A percentile compares a stretch with the other conserved stretches of the same genome.
These are phyloP conservation scores for Cettia cetti DNA, from an alignment of 2,113 vertebrate genomes.

Conservation along the genomic window DNA sequence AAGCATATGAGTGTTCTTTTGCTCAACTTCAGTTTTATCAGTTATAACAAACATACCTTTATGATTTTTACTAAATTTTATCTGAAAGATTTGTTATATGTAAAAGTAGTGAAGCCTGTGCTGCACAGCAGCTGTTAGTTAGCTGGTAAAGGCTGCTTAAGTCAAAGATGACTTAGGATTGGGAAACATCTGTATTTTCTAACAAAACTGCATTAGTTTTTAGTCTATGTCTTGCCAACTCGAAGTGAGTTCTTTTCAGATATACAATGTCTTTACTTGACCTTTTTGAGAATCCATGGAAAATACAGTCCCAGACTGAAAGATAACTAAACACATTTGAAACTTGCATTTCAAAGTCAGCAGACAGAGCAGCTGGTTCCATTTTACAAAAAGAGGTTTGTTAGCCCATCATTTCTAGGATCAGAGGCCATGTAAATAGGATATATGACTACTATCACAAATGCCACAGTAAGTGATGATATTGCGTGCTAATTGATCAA, in stretches of 20 bases:
- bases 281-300: neutral
- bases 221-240: neutral
- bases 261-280: neutral
- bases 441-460: neutral
- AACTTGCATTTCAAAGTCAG: neutral
- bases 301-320: neutral
- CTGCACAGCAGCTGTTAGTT: neutral
- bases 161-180: neutral
- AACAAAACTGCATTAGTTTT: neutral
- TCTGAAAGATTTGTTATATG: neutral
- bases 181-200: neutral
- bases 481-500: neutral
- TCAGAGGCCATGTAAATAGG: neutral
- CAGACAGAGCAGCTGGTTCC: neutral
- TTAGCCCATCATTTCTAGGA: neutral
- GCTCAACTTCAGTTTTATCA: neutral
- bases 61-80: neutral
- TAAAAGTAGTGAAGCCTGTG: neutral
- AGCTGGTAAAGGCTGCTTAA: neutral
- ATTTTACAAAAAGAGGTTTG: neutral
- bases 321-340: neutral
- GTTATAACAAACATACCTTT: neutral
- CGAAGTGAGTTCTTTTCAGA: neutral
- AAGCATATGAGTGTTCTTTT: neutral
- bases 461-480: neutral